Conservation (phyloP, 2,113 vertebrate species). For the Bujurquina vittata region DNA sequence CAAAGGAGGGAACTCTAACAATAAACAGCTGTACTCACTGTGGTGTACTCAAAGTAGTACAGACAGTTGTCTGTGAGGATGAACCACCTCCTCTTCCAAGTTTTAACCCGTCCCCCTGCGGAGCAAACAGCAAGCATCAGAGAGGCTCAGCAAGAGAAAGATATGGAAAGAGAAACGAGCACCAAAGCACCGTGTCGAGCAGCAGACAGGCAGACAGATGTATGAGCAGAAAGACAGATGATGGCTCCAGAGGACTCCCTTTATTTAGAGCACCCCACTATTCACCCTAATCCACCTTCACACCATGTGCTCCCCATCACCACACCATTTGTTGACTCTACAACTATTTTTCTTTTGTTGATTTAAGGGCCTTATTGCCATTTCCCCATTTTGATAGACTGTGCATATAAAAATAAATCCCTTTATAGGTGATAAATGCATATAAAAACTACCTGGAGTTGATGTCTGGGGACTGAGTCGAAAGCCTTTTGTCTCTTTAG, state of each 20-base stretch:
- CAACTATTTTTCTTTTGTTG: background rate
- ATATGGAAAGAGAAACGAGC: slow-evolving; percentile 29
- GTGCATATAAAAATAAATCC: background rate
- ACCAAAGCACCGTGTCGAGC: slow-evolving; percentile 67
- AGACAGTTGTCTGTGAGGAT: slow-evolving; percentile 99
- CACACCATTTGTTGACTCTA: background rate
- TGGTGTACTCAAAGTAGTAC: slow-evolving; percentile 99
- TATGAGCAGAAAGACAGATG: slow-evolving; percentile 74
- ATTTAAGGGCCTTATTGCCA: background rate
- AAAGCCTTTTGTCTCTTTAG: slow-evolving; percentile 1
- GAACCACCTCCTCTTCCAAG: slow-evolving; percentile 98
- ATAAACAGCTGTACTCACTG: slow-evolving; percentile 83
- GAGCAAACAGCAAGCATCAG: slow-evolving; percentile 70
- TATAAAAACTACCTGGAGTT: background rate
- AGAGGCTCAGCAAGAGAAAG: slow-evolving; percentile 25
- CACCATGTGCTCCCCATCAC: slow-evolving; percentile 38
- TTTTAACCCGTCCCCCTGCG: slow-evolving; percentile 96
- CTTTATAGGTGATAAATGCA: background rate
- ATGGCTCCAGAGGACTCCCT: slow-evolving; percentile 53
- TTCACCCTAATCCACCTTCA: slow-evolving; percentile 36
- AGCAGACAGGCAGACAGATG: slow-evolving; percentile 80
- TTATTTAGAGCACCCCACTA: slow-evolving; percentile 9
- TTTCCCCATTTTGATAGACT: background rate
- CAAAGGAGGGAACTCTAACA: background rate
- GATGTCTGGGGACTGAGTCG: background rate